These are phyloP conservation scores for Callopanchax toddi DNA, from an alignment of 2,113 vertebrate species.

Conservation along the genomic window DNA sequence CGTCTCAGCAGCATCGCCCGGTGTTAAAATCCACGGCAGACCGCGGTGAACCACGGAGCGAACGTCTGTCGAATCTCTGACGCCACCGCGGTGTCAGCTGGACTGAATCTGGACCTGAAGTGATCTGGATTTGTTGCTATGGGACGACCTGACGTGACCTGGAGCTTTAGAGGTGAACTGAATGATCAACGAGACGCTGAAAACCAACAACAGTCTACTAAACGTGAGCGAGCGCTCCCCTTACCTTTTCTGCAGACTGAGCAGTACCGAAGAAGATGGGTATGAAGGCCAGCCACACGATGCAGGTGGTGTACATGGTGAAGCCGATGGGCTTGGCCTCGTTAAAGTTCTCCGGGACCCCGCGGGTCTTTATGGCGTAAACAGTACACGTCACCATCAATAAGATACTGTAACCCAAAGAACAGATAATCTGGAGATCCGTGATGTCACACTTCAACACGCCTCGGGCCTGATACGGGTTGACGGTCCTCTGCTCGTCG, in stretches of 20 bases:
- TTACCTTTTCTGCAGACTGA: slow-evolving; percentile 97
- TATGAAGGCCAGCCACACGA: slow-evolving; percentile 97
- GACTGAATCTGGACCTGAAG: too few species aligned
- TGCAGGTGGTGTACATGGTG: slow-evolving; percentile 99
- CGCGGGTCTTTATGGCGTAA: slow-evolving; percentile 97
- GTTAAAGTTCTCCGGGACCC: slow-evolving; percentile 97
- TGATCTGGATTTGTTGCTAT: too few species aligned
- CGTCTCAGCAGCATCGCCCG: too few species aligned
- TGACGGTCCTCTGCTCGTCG: slow-evolving; percentile 91
- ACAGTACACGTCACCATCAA: slow-evolving; percentile 98
- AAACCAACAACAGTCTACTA: too few species aligned
- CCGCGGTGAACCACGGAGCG: too few species aligned
- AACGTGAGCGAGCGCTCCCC: too few species aligned
- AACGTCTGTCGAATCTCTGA: too few species aligned
- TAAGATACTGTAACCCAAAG: slow-evolving; percentile 95
- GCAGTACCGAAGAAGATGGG: slow-evolving; percentile 98
- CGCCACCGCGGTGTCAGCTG: too few species aligned
- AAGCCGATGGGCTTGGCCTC: slow-evolving; percentile 98
- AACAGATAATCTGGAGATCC: slow-evolving; percentile 97
- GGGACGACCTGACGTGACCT: too few species aligned
- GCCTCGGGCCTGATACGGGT: slow-evolving; percentile 88
- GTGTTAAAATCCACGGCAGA: too few species aligned
- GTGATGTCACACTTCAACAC: slow-evolving; percentile 97
- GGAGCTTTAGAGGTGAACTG: too few species aligned
- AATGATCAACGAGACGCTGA: not conserved